Percentiles rank a stretch among this genome's conserved stretches.
phyloP scores from a whole-genome alignment of 2,888 invertebrate species.

The Eupithecia centaureata region DNA sequence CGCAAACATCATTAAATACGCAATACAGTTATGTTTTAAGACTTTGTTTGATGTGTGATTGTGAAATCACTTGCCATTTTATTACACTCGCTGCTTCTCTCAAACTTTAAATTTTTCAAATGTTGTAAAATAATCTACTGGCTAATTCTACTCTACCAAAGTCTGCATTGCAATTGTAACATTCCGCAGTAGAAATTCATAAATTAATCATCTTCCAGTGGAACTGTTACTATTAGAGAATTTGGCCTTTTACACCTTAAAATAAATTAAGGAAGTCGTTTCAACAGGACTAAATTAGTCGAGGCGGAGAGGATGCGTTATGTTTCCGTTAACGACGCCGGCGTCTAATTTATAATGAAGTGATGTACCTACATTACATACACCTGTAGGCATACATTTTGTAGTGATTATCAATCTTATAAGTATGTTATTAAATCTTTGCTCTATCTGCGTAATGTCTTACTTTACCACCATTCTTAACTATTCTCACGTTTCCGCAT shows the following conservation, averaged over 20 bases:
- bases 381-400: slow-evolving; percentile 10
- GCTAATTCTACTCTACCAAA: not conserved
- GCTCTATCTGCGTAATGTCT: not conserved
- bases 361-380: slow-evolving; percentile 43
- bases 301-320: slow-evolving; percentile 64
- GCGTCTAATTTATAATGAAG: slow-evolving; percentile 44
- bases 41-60: not conserved
- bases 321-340: slow-evolving; percentile 61
- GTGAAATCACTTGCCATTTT: not conserved
- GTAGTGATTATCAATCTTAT: not conserved
- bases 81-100: not conserved
- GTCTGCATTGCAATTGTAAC: not conserved
- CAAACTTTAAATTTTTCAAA: not conserved
- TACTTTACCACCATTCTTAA: slow-evolving; percentile 1
- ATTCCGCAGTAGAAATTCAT: not conserved
- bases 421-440: not conserved
- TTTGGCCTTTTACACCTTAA: slow-evolving; percentile 36
- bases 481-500: slow-evolving; percentile 36
- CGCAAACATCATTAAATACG: not conserved
- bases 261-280: slow-evolving; percentile 62
- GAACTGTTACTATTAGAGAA: not conserved
- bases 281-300: slow-evolving; percentile 68
- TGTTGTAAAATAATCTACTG: not conserved
- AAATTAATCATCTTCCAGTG: not conserved
- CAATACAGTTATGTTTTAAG: not conserved